phyloP scores from a whole-genome alignment of 2,113 vertebrate species.

The Struthidea cinerea region DNA sequence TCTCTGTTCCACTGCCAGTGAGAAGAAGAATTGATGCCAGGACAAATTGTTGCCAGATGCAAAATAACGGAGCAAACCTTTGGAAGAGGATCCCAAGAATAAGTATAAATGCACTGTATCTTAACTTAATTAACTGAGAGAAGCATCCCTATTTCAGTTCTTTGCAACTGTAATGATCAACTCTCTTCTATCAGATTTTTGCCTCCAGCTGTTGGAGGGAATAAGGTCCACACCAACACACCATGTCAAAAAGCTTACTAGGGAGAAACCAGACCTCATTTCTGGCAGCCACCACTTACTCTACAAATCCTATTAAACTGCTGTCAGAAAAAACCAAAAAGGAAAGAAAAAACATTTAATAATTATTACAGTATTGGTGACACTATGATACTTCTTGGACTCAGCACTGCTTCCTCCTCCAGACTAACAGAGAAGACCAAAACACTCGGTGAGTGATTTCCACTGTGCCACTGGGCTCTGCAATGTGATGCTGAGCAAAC shows the following conservation, averaged over 20 bases:
- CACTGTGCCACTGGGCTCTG: background rate
- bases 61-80: background rate
- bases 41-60: slow-evolving; percentile 36
- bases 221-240: background rate
- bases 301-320: background rate
- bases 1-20: slow-evolving; percentile 39
- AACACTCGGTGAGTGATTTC: background rate
- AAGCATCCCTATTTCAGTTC: background rate
- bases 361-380: background rate
- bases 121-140: background rate
- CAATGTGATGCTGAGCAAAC: background rate
- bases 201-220: background rate
- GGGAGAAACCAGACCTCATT: background rate
- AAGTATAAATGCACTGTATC: background rate
- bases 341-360: background rate
- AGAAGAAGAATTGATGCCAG: slow-evolving; percentile 39
- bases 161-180: background rate
- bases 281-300: background rate
- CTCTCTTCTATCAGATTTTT: background rate
- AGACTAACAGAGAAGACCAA: background rate
- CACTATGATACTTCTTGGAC: background rate
- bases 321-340: background rate
- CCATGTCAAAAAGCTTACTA: background rate
- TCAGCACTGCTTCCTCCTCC: background rate
- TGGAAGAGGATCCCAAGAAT: slow-evolving; percentile 4